Conservation (phyloP, 2,888 invertebrate species). For the Cinara cedri region DNA sequence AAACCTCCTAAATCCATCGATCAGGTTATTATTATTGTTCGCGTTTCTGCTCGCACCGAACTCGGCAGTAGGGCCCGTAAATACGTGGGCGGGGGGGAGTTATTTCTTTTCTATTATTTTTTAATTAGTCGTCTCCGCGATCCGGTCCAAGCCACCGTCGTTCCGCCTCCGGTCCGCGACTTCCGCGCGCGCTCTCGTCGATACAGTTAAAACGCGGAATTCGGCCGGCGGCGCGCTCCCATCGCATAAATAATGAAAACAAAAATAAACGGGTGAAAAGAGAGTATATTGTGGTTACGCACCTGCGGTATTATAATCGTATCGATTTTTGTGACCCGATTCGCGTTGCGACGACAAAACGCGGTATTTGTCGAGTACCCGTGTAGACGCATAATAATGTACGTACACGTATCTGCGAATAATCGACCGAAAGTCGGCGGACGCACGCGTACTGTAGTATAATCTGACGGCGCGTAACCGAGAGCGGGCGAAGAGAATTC, state of each 20-base stretch:
- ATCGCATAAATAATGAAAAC: not conserved
- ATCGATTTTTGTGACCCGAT: constrained; percentile 33
- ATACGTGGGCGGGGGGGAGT: not conserved
- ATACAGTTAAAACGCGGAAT: not conserved
- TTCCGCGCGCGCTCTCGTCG: not conserved
- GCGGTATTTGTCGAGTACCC: not conserved
- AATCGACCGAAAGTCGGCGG: constrained; percentile 18
- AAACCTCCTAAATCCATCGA: too few species aligned
- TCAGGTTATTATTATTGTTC: too few species aligned
- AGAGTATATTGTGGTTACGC: too few species aligned
- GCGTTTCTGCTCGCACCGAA: too few species aligned
- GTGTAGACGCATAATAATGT: too few species aligned
- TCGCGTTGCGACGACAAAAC: constrained; percentile 8
- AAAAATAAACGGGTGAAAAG: too few species aligned
- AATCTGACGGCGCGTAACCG: constrained; percentile 33
- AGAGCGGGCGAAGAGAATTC: constrained; percentile 18
- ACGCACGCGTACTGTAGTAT: constrained; percentile 23
- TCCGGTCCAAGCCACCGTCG: not conserved
- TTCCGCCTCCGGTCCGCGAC: not conserved
- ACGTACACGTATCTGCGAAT: not conserved
- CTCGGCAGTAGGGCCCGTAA: too few species aligned
- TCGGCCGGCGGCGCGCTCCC: not conserved
- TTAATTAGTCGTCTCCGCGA: not conserved
- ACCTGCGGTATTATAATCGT: too few species aligned
- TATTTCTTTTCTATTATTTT: not conserved